Conservation (phyloP, 2,113 vertebrate genomes). For the Passer montanus region DNA sequence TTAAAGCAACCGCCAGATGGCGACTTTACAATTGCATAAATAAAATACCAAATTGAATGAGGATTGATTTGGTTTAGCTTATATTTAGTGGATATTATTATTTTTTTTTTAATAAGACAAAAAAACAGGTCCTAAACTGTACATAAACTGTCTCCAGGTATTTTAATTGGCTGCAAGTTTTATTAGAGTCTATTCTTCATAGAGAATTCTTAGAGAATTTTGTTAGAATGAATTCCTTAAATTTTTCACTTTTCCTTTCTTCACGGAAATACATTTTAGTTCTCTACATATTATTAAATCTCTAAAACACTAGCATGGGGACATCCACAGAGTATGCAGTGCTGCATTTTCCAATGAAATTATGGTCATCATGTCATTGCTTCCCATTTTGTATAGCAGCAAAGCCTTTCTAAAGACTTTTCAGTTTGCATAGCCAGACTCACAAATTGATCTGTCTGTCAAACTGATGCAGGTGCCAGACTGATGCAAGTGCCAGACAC, state of each 20-base stretch:
- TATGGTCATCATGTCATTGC: neutral
- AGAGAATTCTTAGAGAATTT: neutral
- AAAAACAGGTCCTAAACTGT: neutral
- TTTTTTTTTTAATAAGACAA: neutral
- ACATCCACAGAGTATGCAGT: neutral
- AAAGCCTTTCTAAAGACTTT: slow-evolving; percentile 6
- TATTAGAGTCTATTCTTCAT: neutral
- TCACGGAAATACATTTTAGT: neutral
- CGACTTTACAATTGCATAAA: slow-evolving; percentile 44
- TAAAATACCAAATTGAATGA: neutral
- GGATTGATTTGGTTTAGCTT: neutral
- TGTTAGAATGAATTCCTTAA: neutral
- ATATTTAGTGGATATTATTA: neutral
- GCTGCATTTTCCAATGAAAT: neutral
- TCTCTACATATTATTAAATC: neutral
- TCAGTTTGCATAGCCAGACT: slow-evolving; percentile 26
- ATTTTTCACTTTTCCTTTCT: neutral
- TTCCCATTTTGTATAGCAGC: neutral
- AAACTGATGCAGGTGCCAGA: slow-evolving; percentile 42
- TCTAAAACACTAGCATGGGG: neutral
- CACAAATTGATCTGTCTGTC: slow-evolving; percentile 56
- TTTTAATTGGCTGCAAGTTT: neutral
- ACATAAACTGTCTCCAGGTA: neutral
- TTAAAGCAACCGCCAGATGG: slow-evolving; percentile 64
- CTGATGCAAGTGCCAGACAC: slow-evolving; percentile 34